A percentile compares a stretch with the other conserved stretches of the same genome.
phyloP scores from a whole-genome alignment of 92 coral and sea anemone species.

The Porites evermanni region DNA sequence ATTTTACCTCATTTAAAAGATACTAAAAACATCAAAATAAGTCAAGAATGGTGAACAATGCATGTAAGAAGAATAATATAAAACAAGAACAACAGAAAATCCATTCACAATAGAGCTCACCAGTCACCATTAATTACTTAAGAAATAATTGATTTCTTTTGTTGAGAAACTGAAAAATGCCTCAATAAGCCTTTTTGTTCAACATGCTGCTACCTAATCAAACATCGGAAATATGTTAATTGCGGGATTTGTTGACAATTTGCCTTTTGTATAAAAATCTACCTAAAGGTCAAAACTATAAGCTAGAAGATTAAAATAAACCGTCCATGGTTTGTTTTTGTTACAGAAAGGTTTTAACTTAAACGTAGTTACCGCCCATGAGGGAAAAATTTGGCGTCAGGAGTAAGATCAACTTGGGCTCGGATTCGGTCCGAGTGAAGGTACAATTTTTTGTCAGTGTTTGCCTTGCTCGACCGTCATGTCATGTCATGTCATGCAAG shows the following conservation, averaged over 20 bases:
- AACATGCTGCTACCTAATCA: not conserved
- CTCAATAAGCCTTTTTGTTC: constrained; percentile 12
- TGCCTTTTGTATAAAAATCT: constrained; percentile 12
- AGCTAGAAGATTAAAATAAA: not conserved
- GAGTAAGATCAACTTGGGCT: not conserved
- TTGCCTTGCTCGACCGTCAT: not conserved
- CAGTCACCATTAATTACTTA: not conserved
- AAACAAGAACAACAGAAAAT: not conserved
- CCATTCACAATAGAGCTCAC: no score
- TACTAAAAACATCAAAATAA: no score
- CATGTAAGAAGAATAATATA: not conserved
- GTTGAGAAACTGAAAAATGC: not conserved
- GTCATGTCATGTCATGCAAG: constrained; percentile 13
- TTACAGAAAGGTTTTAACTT: not conserved
- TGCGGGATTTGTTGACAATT: constrained; percentile 32
- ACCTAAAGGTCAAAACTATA: not conserved
- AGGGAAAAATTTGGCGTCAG: no score
- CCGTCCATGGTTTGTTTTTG: not conserved
- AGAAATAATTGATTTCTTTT: constrained; percentile 8
- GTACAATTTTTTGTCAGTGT: not conserved
- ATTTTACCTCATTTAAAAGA: no score
- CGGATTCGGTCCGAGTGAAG: no score
- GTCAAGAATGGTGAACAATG: not conserved
- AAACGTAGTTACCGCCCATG: not conserved
- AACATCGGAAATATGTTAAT: constrained; percentile 29